Conservation (phyloP, 30 jellyfish, hydroid and myxozoan genomes). For the Euphysa ruthae region DNA sequence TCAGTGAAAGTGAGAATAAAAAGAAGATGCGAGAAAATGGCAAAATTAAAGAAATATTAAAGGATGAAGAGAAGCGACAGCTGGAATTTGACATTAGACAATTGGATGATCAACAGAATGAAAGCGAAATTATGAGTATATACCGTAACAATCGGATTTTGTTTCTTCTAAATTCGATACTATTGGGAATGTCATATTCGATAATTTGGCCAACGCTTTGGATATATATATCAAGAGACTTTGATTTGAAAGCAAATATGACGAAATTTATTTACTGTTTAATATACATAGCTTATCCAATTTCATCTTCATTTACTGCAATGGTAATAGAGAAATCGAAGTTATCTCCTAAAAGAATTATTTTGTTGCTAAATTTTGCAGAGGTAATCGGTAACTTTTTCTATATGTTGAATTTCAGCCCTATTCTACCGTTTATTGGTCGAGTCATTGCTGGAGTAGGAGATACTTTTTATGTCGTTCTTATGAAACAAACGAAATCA, state of each 20-base stretch:
- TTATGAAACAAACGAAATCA: slow-evolving; percentile 17
- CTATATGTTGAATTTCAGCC: not conserved
- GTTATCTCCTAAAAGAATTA: not conserved
- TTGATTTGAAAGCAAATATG: not conserved
- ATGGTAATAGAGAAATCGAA: not conserved
- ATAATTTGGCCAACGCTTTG: slow-evolving; percentile 38
- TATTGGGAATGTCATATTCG: slow-evolving; percentile 23
- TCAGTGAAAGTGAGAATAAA: no score
- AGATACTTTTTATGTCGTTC: slow-evolving; percentile 26
- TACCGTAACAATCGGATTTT: not conserved
- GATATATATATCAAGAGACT: slow-evolving; percentile 11
- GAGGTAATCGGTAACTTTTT: slow-evolving; percentile 19
- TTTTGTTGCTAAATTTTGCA: slow-evolving; percentile 12
- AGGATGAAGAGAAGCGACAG: no score
- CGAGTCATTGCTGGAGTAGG: slow-evolving; percentile 33
- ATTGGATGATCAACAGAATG: no score
- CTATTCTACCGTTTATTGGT: slow-evolving; percentile 10
- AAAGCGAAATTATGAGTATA: no score
- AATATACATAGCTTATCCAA: slow-evolving; percentile 31
- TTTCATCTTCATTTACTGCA: slow-evolving; percentile 14
- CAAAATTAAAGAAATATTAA: no score
- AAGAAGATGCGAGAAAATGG: no score
- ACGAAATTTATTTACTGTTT: slow-evolving; percentile 2
- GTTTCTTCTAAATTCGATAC: slow-evolving; percentile 4
- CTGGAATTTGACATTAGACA: no score